These are phyloP conservation scores for Ceratotherium simum DNA, from an alignment of 2,113 vertebrate genomes.

Conservation along the genomic window DNA sequence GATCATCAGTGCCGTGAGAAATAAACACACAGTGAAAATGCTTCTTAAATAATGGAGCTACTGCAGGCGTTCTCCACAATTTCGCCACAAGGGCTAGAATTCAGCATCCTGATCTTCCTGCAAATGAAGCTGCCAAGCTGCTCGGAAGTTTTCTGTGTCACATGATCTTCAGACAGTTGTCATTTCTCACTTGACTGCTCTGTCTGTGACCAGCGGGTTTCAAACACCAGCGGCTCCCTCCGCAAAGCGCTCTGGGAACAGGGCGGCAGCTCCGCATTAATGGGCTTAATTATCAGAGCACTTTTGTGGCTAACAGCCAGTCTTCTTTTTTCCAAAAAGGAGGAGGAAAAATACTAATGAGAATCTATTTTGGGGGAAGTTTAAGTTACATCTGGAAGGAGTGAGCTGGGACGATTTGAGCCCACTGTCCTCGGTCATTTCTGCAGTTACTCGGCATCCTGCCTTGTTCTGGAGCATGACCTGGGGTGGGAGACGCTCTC, in stretches of 20 bases:
- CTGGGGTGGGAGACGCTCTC: background rate
- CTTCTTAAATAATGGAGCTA: too few species aligned
- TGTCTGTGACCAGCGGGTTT: background rate
- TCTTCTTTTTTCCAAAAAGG: background rate
- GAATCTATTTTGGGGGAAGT: slow-evolving; percentile 65
- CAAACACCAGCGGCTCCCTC: background rate
- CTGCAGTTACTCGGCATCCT: background rate
- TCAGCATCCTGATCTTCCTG: background rate
- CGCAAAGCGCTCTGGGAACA: accelerated
- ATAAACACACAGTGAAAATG: too few species aligned
- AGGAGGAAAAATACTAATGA: slow-evolving; percentile 11
- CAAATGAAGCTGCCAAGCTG: background rate
- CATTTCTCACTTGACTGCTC: accelerated
- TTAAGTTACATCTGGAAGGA: slow-evolving; percentile 46
- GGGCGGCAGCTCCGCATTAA: background rate
- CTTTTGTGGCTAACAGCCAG: slow-evolving; percentile 52
- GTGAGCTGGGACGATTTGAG: background rate
- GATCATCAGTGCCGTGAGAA: background rate
- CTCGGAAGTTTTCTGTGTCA: too few species aligned
- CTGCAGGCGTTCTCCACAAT: accelerated
- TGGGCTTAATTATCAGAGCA: slow-evolving; percentile 38
- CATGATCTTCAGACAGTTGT: background rate
- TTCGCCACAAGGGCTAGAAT: accelerated
- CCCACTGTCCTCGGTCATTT: accelerated
- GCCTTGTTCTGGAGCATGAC: background rate